Evolutionary conservation across 2,797 vertebrate species (phyloP).

Genomic region (Danio jaintianensis): DNA sequence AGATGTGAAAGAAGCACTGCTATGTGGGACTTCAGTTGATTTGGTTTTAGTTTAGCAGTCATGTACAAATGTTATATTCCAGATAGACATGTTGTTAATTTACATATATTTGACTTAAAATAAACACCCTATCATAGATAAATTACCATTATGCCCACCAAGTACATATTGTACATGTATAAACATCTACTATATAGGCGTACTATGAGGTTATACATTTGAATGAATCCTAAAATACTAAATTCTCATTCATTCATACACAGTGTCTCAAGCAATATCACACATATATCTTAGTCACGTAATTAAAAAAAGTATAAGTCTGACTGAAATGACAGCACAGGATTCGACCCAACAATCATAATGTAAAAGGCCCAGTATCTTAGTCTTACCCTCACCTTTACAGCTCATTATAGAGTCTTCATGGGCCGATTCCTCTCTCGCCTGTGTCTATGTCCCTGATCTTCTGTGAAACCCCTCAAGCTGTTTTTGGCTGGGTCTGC

Average conservation of each 20-base stretch:
- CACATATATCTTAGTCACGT: neutral
- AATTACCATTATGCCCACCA: neutral
- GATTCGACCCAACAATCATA: neutral
- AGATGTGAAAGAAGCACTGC: neutral
- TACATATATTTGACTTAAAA: no score
- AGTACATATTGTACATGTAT: neutral
- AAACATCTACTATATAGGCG: neutral
- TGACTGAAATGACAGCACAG: neutral
- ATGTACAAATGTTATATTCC: neutral
- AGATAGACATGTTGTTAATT: no score
- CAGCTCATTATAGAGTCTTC: slow-evolving; percentile 74
- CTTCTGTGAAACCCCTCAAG: slow-evolving; percentile 65
- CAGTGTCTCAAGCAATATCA: neutral
- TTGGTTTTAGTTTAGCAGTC: neutral
- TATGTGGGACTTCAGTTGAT: neutral
- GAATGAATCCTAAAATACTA: neutral
- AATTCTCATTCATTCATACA: neutral
- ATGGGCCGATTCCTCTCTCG: slow-evolving; percentile 54
- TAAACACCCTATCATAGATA: neutral
- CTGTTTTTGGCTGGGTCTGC: slow-evolving; percentile 79
- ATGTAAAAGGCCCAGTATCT: neutral
- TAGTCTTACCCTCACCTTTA: slow-evolving; percentile 81
- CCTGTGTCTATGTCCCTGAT: slow-evolving; percentile 56
- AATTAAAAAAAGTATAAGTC: neutral
- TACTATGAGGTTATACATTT: neutral